Evolutionary conservation across 2,888 invertebrate genomes (phyloP), one percentile per base, ranked within the genome.

Genomic region (Drosophila trichaetosa): DNA sequence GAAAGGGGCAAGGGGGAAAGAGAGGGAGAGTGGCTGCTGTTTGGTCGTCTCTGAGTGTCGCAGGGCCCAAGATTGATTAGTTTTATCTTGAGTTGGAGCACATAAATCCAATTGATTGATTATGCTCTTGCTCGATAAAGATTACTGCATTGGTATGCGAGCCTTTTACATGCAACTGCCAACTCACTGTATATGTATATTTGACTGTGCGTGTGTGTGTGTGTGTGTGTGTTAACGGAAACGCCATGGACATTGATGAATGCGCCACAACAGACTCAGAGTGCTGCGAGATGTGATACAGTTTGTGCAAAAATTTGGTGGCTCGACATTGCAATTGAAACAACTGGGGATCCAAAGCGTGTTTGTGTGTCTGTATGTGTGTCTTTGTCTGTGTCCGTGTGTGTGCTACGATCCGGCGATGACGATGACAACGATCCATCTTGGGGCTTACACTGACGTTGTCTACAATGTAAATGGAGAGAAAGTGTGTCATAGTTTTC

Each of bases 31-130:
- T 21, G 48, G 53, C 31, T 49, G 67, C 6, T 61, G 74, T 34
- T 64, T 65, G 72, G 65, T 79, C 73, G 69, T 74, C 78, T 76
- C 69, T 67, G 78, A 79, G 62, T 87, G 87, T 89, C 83, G 85
- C 75, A 66, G 82, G 76, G 80, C 36, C 56, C 79, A 91, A 92
- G 91, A 91, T 91, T 91, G 91, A 91, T 91, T 91, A 91, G 91
- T 90, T 91, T 91, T 91, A 92, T 91, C 91, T 91, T 80, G 77
- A 87, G 90, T 87, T 89, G 89, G 83, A 89, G 84, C 91, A 87
- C 91, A 92, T 92, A 91, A 91, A 91, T 91, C 92, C 91, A 85
- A 92, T 91, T 91, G 92, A 91, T 91, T 91, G 92, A 91, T 92
- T 91, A 91, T 88, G 86, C 87, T 88, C 77, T 77, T 77, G 83